Evolutionary conservation across 2,888 invertebrate genomes (phyloP).

Genomic region (Neria commutata): DNA sequence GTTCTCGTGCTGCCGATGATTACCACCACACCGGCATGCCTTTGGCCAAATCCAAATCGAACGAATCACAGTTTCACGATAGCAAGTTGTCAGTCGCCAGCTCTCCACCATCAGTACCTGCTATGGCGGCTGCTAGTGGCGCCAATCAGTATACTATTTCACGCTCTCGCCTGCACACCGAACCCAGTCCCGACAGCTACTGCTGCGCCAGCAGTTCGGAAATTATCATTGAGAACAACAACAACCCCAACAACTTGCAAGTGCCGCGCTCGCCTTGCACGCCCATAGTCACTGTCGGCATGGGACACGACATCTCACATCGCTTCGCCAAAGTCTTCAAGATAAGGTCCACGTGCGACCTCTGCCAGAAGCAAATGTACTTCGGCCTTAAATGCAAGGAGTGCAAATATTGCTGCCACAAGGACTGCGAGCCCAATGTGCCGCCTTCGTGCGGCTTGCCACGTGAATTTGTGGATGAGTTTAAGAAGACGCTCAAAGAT

Average conservation of each 20-base stretch:
- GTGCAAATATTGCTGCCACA: constrained; percentile 81
- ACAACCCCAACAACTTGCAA: constrained; percentile 54
- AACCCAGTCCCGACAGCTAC: constrained; percentile 60
- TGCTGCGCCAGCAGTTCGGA: constrained; percentile 58
- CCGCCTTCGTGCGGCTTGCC: constrained; percentile 92
- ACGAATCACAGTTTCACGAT: constrained; percentile 82
- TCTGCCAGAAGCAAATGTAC: constrained; percentile 87
- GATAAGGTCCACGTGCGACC: constrained; percentile 87
- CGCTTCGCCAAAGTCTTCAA: constrained; percentile 88
- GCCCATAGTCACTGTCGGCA: constrained; percentile 75
- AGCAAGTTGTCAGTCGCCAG: constrained; percentile 54
- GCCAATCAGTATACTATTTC: constrained; percentile 30
- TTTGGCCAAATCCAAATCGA: constrained; percentile 88
- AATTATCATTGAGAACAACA: constrained; percentile 40
- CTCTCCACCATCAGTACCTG: constrained; percentile 35
- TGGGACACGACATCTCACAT: constrained; percentile 90
- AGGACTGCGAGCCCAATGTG: constrained; percentile 88
- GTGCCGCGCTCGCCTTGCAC: constrained; percentile 75
- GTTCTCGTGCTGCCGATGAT: constrained; percentile 13
- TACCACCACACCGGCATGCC: constrained; percentile 41
- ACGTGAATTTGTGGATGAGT: constrained; percentile 81
- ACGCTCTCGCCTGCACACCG: constrained; percentile 58
- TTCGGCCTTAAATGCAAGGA: constrained; percentile 90
- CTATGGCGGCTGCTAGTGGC: constrained; percentile 26
- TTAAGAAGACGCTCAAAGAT: constrained; percentile 73